Evolutionary conservation across 2,797 vertebrate species (phyloP).

Genomic region (Gambelia wislizenii): DNA sequence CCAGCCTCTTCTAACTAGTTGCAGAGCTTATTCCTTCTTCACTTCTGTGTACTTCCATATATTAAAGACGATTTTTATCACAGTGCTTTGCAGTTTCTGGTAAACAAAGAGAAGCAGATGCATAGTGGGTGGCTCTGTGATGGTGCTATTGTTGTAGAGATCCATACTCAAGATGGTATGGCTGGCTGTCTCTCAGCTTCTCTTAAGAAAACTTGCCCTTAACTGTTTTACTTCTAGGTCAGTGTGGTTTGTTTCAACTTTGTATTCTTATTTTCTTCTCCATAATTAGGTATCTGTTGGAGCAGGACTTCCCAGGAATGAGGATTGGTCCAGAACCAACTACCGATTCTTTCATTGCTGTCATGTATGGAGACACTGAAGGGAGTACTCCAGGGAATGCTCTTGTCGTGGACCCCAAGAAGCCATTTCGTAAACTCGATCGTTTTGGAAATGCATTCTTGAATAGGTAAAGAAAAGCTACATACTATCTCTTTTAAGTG

Average conservation of each 20-base stretch:
- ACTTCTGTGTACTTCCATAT: not conserved
- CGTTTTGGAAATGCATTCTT: constrained; percentile 97
- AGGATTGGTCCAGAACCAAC: constrained; percentile 96
- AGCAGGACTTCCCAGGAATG: constrained; percentile 98
- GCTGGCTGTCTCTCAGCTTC: not conserved
- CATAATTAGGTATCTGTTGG: constrained; percentile 88
- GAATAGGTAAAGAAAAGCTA: constrained; percentile 85
- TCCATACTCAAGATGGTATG: not conserved
- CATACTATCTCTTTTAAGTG: not conserved
- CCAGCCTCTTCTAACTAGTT: not conserved
- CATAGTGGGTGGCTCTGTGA: not conserved
- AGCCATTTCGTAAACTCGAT: constrained; percentile 94
- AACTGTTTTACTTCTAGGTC: not conserved
- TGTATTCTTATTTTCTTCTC: constrained; percentile 2
- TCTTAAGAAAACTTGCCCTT: not conserved
- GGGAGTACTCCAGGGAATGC: constrained; percentile 94
- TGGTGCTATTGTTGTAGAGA: not conserved
- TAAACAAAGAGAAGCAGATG: not conserved
- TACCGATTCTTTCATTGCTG: constrained; percentile 96
- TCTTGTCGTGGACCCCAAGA: constrained; percentile 95
- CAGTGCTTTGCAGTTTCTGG: not conserved
- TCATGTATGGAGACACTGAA: constrained; percentile 94
- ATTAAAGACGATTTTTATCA: not conserved
- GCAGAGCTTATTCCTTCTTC: not conserved
- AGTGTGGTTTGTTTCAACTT: constrained; percentile 1